Evolutionary conservation across 2,113 vertebrate species (phyloP), one percentile per base, ranked within the genome.

Genomic region (Narcine bancroftii): DNA sequence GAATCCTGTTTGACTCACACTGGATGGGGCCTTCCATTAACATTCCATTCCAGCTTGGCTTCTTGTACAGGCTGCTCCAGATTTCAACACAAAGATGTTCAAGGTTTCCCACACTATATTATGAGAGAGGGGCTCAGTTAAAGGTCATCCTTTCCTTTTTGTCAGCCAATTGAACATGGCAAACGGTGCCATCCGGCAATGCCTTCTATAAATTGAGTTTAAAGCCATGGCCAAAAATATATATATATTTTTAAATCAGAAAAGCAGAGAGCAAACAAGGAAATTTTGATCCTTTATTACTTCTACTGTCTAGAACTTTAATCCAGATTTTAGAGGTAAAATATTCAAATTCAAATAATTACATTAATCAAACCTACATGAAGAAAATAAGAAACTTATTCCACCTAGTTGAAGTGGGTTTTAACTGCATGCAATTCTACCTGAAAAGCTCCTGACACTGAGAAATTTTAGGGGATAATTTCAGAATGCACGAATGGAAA

Each of bases 11-110:
- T 91, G 89, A 66, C 36, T 66, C 63, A 69, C 65, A 69, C 89
- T 69, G 89, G n/a, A 47, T 69, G 65, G 39, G 26, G 89, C 89
- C 81, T 91, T 91, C 89, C 89, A 91, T 91, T 91, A 91, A 91
- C 89, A 91, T 91, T 91, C 89, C 89, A 91, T 69, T 91, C 63
- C 89, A 47, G 36, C 63, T 66, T 39, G 29, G 19, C 89, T 69
- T 69, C 63, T 69, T 66, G 81, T 36, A 60, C 53, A 87, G 81
- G 81, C 81, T 87, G 89, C 89, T 71, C 89, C 89, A 69, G 5
- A 42, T 66, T 69, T 69, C 63, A 91, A 47, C 36, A 91, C n/a
- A 71, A 69, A 66, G 89, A 45, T 45, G 65, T 33, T 29, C 6
- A 21, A 21, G 56, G 36, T 69, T 91, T 91, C 87, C 87, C 81